Evolutionary conservation across 2,888 invertebrate species (phyloP), one percentile per base, ranked within the genome.

Genomic region (Morpho deidamia): DNA sequence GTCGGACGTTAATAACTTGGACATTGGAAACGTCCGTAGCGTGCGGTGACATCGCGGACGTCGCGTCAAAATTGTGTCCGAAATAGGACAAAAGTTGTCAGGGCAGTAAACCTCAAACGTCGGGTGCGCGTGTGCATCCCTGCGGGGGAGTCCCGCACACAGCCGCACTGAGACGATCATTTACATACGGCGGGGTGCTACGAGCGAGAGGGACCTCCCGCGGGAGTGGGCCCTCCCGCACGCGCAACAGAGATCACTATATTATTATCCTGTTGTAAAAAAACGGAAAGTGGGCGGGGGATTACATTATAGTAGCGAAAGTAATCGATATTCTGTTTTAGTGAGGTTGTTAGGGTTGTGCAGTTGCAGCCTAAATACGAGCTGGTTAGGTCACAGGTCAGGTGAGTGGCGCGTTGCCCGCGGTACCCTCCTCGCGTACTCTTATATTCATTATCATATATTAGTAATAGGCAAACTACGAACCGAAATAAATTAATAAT

Each of bases 281-380:
- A 88, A 87, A 83, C 81, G 83, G 83, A 87, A 86, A 84, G 89
- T 90, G 90, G 90, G 90, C 90, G 90, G 90, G 83, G 90, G 90
- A 89, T 90, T 90, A 90, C 86, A 90, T 90, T 90, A 90, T 87
- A 88, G 90, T 88, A 90, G 90, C 89, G 90, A 90, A 90, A 90
- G 90, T 90, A 90, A 90, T 90, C 90, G 90, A 90, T 90, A 90
- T 90, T 90, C 90, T 80, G 89, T 86, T 89, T 87, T 86, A 88
- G 89, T 89, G 83, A 81, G 82, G 81, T 81, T 84, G 85, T 83
- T 81, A 82, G 84, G 83, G 81, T 81, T 85, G 72, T 74, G 86
- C 86, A 87, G 81, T 71, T 87, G 87, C 87, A 87, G 83, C 82
- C 85, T 80, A 83, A 83, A 83, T 81, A 83, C 80, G 78, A 74